Percentiles rank a stretch among this genome's conserved stretches.
These are phyloP conservation scores for Rhopalosiphum padi DNA, from an alignment of 1,140 invertebrate species.

Conservation along the genomic window DNA sequence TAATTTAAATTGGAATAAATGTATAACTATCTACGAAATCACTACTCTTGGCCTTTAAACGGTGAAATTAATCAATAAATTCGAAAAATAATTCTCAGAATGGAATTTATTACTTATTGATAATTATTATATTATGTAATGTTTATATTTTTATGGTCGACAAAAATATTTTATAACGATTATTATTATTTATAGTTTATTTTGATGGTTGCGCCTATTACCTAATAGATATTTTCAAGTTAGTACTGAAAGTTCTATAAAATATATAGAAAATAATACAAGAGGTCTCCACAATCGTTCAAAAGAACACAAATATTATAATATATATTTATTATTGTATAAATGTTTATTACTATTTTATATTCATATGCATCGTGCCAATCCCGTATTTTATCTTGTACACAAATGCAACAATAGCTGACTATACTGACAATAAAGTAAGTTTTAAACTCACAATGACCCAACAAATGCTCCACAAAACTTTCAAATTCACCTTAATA, in stretches of 20 bases:
- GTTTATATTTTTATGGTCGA: not conserved
- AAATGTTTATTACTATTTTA: slow-evolving; percentile 10
- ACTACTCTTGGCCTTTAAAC: not conserved
- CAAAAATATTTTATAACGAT: no score
- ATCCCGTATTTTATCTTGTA: not conserved
- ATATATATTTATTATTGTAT: not conserved
- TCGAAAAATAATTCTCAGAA: not conserved
- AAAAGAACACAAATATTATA: not conserved
- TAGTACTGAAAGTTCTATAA: not conserved
- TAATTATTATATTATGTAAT: not conserved
- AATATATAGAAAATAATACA: not conserved
- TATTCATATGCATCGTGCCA: not conserved
- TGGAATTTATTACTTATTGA: not conserved
- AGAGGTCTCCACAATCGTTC: no score
- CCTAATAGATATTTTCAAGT: not conserved
- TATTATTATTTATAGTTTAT: not conserved
- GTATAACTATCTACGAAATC: no score
- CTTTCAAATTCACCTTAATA: slow-evolving; percentile 7
- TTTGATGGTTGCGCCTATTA: not conserved
- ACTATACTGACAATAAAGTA: not conserved
- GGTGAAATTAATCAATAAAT: not conserved
- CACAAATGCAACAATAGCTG: not conserved
- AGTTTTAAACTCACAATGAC: not conserved
- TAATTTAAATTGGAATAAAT: not conserved
- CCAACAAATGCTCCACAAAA: not conserved